Evolutionary conservation across 2,888 invertebrate genomes (phyloP).

Genomic region (Ichneumoninae sp.): DNA sequence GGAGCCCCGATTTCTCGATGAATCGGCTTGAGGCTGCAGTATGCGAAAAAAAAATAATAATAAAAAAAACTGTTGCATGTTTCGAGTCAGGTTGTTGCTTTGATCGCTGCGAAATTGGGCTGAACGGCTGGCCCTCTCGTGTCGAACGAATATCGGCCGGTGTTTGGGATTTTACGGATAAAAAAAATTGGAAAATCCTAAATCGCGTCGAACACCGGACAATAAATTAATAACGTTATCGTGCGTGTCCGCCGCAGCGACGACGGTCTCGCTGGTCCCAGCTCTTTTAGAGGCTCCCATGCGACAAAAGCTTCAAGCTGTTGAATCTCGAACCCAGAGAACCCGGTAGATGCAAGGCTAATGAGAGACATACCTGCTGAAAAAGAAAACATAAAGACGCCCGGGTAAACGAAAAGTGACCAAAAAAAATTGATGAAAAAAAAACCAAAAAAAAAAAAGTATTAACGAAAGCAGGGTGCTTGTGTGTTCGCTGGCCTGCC

Average conservation of each 20-base stretch:
- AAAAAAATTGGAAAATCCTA: neutral
- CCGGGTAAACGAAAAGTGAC: conserved; percentile 32
- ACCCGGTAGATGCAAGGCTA: conserved; percentile 55
- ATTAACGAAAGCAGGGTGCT: conserved; percentile 74
- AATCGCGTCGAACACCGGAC: conserved; percentile 12
- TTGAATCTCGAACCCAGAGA: conserved; percentile 51
- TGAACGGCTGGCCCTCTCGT: conserved; percentile 8
- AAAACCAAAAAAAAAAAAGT: conserved; percentile 35
- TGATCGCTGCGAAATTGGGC: conserved; percentile 20
- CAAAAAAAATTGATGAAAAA: conserved; percentile 40
- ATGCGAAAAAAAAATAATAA: neutral
- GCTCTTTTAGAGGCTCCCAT: conserved; percentile 13
- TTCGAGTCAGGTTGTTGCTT: conserved; percentile 46
- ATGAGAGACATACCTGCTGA: conserved; percentile 58
- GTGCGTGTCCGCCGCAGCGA: conserved; percentile 68
- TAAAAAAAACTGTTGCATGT: conserved; percentile 36
- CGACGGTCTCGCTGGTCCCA: conserved; percentile 49
- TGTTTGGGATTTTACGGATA: conserved; percentile 5
- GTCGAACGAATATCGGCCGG: conserved; percentile 1
- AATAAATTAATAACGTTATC: conserved; percentile 29
- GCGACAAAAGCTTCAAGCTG: conserved; percentile 29
- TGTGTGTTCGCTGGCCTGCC: conserved; percentile 82
- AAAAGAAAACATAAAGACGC: conserved; percentile 44
- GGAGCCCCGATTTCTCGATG: conserved; percentile 1
- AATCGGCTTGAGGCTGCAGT: conserved; percentile 1